These are phyloP conservation scores for Brachionus sp. DNA, from an alignment of 1,140 invertebrate genomes.

Conservation along the genomic window DNA sequence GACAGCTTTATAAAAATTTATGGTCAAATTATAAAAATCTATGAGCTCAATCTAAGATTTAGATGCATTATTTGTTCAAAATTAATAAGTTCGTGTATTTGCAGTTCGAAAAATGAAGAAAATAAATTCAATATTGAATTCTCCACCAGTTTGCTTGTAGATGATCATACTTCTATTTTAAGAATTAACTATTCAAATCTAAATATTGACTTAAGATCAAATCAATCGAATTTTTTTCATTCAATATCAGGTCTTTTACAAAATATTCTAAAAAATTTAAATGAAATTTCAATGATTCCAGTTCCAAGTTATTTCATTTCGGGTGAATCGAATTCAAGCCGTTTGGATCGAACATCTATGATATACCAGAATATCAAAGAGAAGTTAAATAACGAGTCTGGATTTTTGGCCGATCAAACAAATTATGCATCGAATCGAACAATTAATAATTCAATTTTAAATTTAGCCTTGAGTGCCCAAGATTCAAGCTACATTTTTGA, in stretches of 20 bases:
- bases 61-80: constrained; percentile 8
- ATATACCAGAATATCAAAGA: constrained; percentile 2
- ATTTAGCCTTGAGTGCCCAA: background rate
- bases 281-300: constrained; percentile 4
- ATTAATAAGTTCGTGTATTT: constrained; percentile 3
- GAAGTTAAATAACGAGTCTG: background rate
- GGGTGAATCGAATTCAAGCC: background rate
- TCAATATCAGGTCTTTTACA: constrained; percentile 1
- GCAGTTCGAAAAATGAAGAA: background rate
- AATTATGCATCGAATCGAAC: background rate
- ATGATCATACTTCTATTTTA: constrained; percentile 29
- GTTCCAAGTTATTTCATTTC: background rate
- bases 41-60: constrained; percentile 21
- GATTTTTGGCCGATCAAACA: background rate
- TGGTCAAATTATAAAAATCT: constrained; percentile 32
- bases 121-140: background rate
- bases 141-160: background rate
- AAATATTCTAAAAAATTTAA: background rate
- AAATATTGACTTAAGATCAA: constrained; percentile 25
- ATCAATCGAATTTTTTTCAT: constrained; percentile 17
- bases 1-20: background rate
- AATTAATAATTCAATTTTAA: constrained; percentile 18
- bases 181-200: background rate
- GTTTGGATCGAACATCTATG: background rate
- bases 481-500: background rate